Base-by-base conservation (phyloP, 2,888 invertebrate genomes). In the Rotaria magnacalcarata region DNA sequence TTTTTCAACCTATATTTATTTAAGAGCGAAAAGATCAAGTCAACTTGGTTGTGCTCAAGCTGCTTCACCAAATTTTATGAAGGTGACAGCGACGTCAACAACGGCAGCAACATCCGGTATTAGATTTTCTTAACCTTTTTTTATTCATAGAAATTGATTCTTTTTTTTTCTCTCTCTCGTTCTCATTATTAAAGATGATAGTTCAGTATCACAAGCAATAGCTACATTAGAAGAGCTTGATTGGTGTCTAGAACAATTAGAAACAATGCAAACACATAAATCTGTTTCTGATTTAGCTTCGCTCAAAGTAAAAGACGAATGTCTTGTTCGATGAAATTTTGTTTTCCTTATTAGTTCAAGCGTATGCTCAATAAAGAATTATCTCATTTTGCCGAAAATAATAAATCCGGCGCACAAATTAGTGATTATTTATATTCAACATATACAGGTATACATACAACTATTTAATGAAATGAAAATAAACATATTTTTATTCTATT, bases 231-330 rank as follows among this genome's bases (percentile, higher is more conserved):
- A 99, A 91, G 99, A 99, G 93, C 93, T 99, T 92, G 99, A 99
- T 93, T 99, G 99, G 99, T 99, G 99, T 92, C 93, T 99, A 92
- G 98, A 99, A 93, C 98, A 99, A 93, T 93, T 99, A 92, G 98
- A 99, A 93, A 97, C 97, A 89, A 97, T 99, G 92, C 98, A 99
- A 93, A 97, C 97, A 88, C 97, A 99, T 92, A 94, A 97, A 91
- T 97, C 97, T 90, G 99, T 99, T 89, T 97, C 96, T 88, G 98
- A 99, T 92, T 97, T 99, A 97, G 99, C 99, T 90, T 97, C 97
- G 89, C 94, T 96, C 90, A 99, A 99, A 95, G 99, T 98, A 93
- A n/a, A 34, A 58, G n/a, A 4, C 0, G 0, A 16, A 24, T 2
- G 34, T 34, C 34, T 2, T 34, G 34, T 34, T 34, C 2, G 34